A percentile compares a stretch with the other conserved stretches of the same genome.
Conservation (phyloP, 2,888 invertebrate species). For the Agrotis clavis region DNA sequence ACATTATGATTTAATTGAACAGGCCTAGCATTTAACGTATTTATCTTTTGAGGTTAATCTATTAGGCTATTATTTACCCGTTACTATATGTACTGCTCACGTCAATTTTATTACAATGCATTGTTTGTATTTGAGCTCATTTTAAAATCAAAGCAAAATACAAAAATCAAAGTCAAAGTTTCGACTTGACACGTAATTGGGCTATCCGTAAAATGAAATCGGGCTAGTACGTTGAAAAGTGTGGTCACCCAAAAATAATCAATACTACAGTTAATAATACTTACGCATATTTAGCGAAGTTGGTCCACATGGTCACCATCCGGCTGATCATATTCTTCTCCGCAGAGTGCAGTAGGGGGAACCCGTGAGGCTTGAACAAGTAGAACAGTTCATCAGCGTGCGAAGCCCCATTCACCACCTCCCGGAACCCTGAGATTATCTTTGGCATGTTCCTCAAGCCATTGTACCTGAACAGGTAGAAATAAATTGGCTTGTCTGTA, state of each 20-base stretch:
- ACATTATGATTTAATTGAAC: constrained; percentile 8
- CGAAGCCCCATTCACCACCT: constrained; percentile 79
- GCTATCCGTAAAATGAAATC: too few species aligned
- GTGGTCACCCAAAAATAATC: background rate
- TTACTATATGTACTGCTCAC: background rate
- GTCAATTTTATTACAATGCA: background rate
- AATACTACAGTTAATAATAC: constrained; percentile 31
- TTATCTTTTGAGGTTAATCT: constrained; percentile 34
- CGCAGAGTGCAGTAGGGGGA: constrained; percentile 80
- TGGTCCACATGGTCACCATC: constrained; percentile 87
- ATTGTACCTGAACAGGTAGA: constrained; percentile 84
- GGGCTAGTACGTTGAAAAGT: background rate
- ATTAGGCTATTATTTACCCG: constrained; percentile 14
- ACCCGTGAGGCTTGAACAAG: constrained; percentile 83
- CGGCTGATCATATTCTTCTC: constrained; percentile 80
- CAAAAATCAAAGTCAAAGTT: too few species aligned
- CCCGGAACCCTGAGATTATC: constrained; percentile 78
- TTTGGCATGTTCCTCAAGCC: constrained; percentile 85
- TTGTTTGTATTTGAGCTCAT: background rate
- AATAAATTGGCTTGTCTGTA: constrained; percentile 82
- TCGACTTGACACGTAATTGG: too few species aligned
- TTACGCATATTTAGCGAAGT: constrained; percentile 87
- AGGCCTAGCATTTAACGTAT: background rate
- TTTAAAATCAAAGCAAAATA: background rate
- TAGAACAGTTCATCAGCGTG: constrained; percentile 88